phyloP scores from a whole-genome alignment of 2,113 vertebrate genomes.

The Calyptommatus sinebrachiatus region DNA sequence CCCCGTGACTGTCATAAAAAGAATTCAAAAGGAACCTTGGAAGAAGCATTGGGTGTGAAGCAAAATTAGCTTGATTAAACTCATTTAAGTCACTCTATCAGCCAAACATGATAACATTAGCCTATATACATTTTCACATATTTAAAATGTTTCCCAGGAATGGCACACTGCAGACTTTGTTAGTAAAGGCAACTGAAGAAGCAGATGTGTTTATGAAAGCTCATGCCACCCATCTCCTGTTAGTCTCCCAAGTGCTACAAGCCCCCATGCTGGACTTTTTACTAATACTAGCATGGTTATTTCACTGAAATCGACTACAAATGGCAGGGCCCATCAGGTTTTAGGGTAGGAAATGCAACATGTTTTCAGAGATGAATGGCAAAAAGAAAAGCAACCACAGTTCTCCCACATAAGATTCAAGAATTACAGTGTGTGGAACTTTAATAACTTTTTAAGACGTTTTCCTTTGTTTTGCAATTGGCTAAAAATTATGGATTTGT shows the following conservation, averaged over 20 bases:
- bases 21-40: constrained; percentile 39
- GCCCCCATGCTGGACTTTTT: too few relatives aligned
- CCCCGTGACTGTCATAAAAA: constrained; percentile 27
- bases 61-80: constrained; percentile 64
- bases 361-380: background rate
- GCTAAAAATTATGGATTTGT: background rate
- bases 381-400: constrained; percentile 39
- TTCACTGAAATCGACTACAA: background rate
- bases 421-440: background rate
- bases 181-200: constrained; percentile 13
- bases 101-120: constrained; percentile 66
- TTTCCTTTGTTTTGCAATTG: background rate
- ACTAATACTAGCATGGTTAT: too few relatives aligned
- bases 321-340: constrained; percentile 41
- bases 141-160: constrained; percentile 51
- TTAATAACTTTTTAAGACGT: background rate
- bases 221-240: too few relatives aligned
- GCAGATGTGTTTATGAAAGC: too few relatives aligned
- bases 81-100: constrained; percentile 68
- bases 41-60: constrained; percentile 45
- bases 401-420: constrained; percentile 9
- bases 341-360: constrained; percentile 30
- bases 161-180: constrained; percentile 52
- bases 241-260: too few relatives aligned
- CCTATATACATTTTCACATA: constrained; percentile 64